Percentiles rank a stretch among this genome's conserved stretches.
These are phyloP conservation scores for Drosophila ananassae DNA, from an alignment of 1,140 invertebrate species.

Conservation along the genomic window DNA sequence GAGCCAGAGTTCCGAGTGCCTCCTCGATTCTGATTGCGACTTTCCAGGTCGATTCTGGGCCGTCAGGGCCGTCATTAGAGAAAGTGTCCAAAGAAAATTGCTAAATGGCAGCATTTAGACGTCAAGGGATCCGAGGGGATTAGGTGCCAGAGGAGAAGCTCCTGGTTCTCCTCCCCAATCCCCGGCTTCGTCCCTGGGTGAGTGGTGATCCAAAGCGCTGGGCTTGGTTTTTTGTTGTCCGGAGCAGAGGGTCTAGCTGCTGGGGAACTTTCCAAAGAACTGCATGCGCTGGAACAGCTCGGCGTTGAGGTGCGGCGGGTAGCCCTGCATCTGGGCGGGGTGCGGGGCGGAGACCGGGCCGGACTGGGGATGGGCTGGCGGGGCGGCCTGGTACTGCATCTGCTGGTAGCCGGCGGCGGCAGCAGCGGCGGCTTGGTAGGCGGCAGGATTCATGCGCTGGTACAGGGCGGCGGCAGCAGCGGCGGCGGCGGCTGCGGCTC, in stretches of 20 bases:
- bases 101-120: constrained; percentile 65
- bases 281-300: constrained; percentile 81
- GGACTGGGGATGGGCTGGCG: constrained; percentile 14
- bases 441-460: constrained; percentile 74
- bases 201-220: constrained; percentile 65
- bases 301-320: constrained; percentile 62
- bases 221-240: constrained; percentile 36
- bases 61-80: constrained; percentile 10
- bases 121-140: constrained; percentile 41
- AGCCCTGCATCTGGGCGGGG: constrained; percentile 52
- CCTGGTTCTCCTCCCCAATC: background rate
- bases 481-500: constrained; percentile 62
- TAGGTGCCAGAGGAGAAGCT: background rate
- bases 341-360: constrained; percentile 22
- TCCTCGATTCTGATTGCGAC: constrained; percentile 35
- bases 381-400: constrained; percentile 54
- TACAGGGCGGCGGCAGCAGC: constrained; percentile 77
- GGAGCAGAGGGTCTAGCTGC: constrained; percentile 53
- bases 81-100: constrained; percentile 27
- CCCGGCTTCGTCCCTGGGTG: constrained; percentile 50
- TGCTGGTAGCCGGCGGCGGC: constrained; percentile 57
- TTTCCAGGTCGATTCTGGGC: constrained; percentile 63
- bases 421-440: constrained; percentile 59
- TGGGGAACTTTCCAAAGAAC: constrained; percentile 78
- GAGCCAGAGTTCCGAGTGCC: background rate